Evolutionary conservation across 2,797 vertebrate species (phyloP).

Genomic region (Synaphobranchus kaupii): DNA sequence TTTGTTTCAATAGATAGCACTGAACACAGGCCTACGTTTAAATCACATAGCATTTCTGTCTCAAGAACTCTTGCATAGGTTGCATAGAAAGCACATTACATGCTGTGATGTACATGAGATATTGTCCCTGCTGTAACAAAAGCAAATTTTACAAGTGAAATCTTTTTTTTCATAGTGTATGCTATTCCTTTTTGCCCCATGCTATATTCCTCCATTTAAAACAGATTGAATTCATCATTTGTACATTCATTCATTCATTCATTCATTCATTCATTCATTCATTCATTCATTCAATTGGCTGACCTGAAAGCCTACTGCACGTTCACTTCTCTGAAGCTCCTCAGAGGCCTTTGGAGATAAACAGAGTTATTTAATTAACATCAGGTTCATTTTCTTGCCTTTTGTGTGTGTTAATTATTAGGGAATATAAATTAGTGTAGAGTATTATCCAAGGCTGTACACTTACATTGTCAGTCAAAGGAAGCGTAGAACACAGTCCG

Average conservation of each 20-base stretch:
- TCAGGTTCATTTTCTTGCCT: not conserved
- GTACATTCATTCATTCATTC: not conserved
- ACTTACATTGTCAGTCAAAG: constrained; percentile 29
- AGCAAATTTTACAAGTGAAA: not conserved
- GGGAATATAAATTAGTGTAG: not conserved
- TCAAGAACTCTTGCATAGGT: not conserved
- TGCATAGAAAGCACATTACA: not conserved
- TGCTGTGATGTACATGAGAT: not conserved
- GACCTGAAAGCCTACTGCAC: constrained; percentile 39
- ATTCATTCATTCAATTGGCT: not conserved
- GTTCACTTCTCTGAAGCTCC: constrained; percentile 38
- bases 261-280: not conserved
- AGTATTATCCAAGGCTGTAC: not conserved
- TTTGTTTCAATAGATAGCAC: too few species aligned
- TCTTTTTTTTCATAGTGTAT: not conserved
- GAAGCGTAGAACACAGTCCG: constrained; percentile 29
- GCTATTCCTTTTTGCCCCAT: not conserved
- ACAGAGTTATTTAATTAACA: not conserved
- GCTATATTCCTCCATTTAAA: not conserved
- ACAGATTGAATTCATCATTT: too few species aligned
- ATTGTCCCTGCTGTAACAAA: too few species aligned
- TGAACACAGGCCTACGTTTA: too few species aligned
- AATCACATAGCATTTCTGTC: too few species aligned
- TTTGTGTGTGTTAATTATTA: not conserved
- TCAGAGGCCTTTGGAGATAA: constrained; percentile 14